A percentile compares a stretch with the other conserved stretches of the same genome.
Evolutionary conservation across 2,113 vertebrate genomes (phyloP).

Genomic region (chimpanzee (Pan troglodytes)): NHGRI_mPanTro3-v2.1_pri NC_086015.1:58994001-58994500

Average conservation of each 20-base stretch:
- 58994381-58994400: slow-evolving; percentile 49
- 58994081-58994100: slow-evolving; percentile 41
- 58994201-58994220: slow-evolving; percentile 58
- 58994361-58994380: slow-evolving; percentile 70
- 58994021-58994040: not conserved
- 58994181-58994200: slow-evolving; percentile 56
- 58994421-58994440: slow-evolving; percentile 68
- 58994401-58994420: slow-evolving; percentile 22
- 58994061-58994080: slow-evolving; percentile 5
- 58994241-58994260: slow-evolving; percentile 67
- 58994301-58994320: slow-evolving; percentile 36
- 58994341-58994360: slow-evolving; percentile 70
- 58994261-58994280: slow-evolving; percentile 54
- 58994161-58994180: slow-evolving; percentile 66
- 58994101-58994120: slow-evolving; percentile 59
- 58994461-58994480: slow-evolving; percentile 70
- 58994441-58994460: slow-evolving; percentile 61
- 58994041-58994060: not conserved
- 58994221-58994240: slow-evolving; percentile 60
- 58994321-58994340: slow-evolving; percentile 59
- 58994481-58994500: slow-evolving; percentile 69
- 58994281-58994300: slow-evolving; percentile 64
- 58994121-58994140: slow-evolving; percentile 57
- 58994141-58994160: slow-evolving; percentile 51
- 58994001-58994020: not conserved